Base-by-base conservation (phyloP, 2,113 vertebrate species). In the Cinclus cinclus region DNA sequence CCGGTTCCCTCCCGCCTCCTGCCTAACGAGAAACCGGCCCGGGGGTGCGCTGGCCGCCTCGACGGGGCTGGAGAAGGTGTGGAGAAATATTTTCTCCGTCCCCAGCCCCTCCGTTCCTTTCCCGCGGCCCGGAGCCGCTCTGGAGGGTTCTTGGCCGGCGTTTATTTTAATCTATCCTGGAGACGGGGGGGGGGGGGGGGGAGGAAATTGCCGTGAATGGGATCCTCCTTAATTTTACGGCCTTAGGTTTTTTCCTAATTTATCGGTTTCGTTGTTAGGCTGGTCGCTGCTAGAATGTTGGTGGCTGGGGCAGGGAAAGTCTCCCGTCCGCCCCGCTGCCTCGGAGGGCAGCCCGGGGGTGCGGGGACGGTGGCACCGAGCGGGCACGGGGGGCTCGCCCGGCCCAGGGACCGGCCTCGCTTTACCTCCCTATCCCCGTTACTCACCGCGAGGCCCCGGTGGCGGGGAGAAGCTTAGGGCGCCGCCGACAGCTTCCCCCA, bases 141-240 rank as follows among this genome's bases (percentile, higher is more conserved):
- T 19, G 50, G 41, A 83, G 21, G 13, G 25, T 20, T 15, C 6
- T 87, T 49, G 85, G 25, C 70, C 9, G 19, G 20, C n/a, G 10
- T 44, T 91, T 94, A 46, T 92, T 94, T 82, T 76, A 68, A 83
- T 31, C 44, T 64, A 22, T 53, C 35, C n/a, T 10, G 6, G 33
- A 68, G 39, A 71, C 4, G 1, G 3, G 0, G 5, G 0, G n/a
- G n/a, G n/a, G n/a, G 1, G 9, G 24, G 4, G 24, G 5, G 0
- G 1, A 10, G 23, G 59, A 58, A 46, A 46, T 23, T 14, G 25
- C 46, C 20, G 11, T 3, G 8, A 58, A 59, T 67, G 13, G 46
- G 13, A 78, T 82, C 58, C n/a, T 31, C 37, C 39, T 93, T 93
- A 53, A 92, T 94, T 93, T 94, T 71, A 50, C 11, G 6, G 52